Evolutionary conservation across 2,113 vertebrate genomes (phyloP), one percentile per base, ranked within the genome.

Genomic region (Astatotilapia flaviijosephi): DNA sequence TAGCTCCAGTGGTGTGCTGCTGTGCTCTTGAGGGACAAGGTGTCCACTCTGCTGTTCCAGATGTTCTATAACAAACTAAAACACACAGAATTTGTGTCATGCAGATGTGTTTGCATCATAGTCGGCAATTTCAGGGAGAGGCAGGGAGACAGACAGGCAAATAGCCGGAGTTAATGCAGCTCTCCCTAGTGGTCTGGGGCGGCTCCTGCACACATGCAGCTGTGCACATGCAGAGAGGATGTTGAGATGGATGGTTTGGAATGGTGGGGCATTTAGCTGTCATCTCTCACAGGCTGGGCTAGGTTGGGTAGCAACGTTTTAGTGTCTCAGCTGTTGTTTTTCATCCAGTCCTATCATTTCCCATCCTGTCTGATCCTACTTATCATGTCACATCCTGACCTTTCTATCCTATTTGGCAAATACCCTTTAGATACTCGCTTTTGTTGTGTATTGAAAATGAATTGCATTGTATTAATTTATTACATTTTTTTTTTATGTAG

Each of bases 171-270:
- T 5, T 75, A 65, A 54, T 79, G 89, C 82, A 92, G 89, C 89
- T 79, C 92, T 93, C 93, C 75, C 94, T 84, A 83, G 93, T 94
- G 94, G 93, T 58, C 65, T 21, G 62, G 54, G 85, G 88, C n/a
- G 84, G 85, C 62, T 55, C 23, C 12, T 86, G 80, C 83, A 77
- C 80, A 75, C 28, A 82, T 60, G 58, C 86, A 90, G 88, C 85
- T 89, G 88, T 86, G 77, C 73, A 84, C 75, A 82, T 81, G 75
- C 79, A 62, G 70, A 33, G 53, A 86, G 82, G 86, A 91, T 26
- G 83, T 60, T 14, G 88, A 79, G 33, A 40, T 62, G 19, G 55
- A 15, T 84, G 77, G 21, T 82, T 82, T 80, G 31, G 40, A 70
- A 23, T 70, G 84, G 81, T 80, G 49, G 55, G 45, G 21, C 33